phyloP scores from a whole-genome alignment of 2,113 vertebrate species.

The Synchiropus splendidus region DNA sequence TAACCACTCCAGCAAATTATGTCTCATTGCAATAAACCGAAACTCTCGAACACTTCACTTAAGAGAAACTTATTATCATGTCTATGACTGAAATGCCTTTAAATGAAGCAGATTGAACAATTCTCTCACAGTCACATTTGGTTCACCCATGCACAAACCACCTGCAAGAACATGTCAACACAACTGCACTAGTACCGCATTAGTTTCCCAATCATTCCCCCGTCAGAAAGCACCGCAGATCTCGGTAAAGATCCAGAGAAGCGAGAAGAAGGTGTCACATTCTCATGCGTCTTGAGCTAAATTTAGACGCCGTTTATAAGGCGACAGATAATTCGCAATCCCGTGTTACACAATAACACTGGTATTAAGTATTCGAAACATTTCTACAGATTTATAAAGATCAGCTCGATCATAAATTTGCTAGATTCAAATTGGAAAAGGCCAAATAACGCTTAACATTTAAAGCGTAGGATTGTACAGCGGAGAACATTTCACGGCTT shows the following conservation, averaged over 20 bases:
- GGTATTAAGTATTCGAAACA: too few species aligned
- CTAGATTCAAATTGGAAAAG: too few species aligned
- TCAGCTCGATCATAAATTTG: too few species aligned
- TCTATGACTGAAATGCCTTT: too few species aligned
- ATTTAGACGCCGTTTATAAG: constrained; percentile 44
- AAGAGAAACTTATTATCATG: too few species aligned
- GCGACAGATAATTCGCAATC: constrained; percentile 10
- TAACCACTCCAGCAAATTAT: too few species aligned
- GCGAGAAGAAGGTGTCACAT: constrained; percentile 13
- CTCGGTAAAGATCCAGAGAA: constrained; percentile 13
- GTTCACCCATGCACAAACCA: constrained; percentile 10
- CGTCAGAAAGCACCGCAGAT: constrained; percentile 1
- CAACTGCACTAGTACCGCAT: neutral
- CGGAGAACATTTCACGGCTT: neutral
- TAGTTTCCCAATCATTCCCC: too few species aligned
- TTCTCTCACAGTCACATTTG: constrained; percentile 1
- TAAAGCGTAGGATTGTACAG: too few species aligned
- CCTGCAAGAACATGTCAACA: constrained; percentile 18
- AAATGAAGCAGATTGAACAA: constrained; percentile 47
- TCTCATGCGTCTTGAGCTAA: constrained; percentile 37
- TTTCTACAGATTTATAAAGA: too few species aligned
- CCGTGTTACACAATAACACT: constrained; percentile 3
- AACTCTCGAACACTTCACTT: too few species aligned
- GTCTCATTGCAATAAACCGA: too few species aligned
- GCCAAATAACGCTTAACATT: too few species aligned